Percentiles rank a stretch among this genome's conserved stretches.
These are phyloP conservation scores for Empidonax alnorum DNA, from an alignment of 2,113 vertebrate genomes.

Conservation along the genomic window DNA sequence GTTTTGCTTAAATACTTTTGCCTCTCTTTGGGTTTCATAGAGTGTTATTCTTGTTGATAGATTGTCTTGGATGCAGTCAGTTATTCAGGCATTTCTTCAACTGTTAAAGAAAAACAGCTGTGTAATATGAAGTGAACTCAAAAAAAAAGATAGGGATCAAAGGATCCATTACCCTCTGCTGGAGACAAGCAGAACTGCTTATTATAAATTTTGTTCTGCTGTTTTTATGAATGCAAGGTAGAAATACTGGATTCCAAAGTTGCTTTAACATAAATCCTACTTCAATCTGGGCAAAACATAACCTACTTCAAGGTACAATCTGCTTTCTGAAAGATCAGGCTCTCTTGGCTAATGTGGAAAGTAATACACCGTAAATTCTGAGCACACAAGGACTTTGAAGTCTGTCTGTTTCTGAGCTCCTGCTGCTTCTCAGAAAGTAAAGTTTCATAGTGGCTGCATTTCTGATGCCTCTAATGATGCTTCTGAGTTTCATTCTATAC, in stretches of 20 bases:
- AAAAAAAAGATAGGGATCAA: background rate
- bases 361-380: background rate
- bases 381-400: background rate
- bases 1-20: background rate
- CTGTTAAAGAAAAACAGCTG: slow-evolving; percentile 32
- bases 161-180: slow-evolving; percentile 42
- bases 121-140: background rate
- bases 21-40: background rate
- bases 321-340: background rate
- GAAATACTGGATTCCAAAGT: background rate
- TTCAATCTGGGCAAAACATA: background rate
- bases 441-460: background rate
- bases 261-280: background rate
- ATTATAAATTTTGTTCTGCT: background rate
- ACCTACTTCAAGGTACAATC: background rate
- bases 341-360: background rate
- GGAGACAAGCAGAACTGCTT: slow-evolving; percentile 18
- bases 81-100: slow-evolving; percentile 34
- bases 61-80: background rate
- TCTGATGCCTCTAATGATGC: background rate
- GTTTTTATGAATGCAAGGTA: background rate
- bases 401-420: background rate
- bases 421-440: background rate
- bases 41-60: background rate
- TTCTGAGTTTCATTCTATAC: background rate